phyloP scores from a whole-genome alignment of 2,797 vertebrate species.

The Eremophila alpestris region DNA sequence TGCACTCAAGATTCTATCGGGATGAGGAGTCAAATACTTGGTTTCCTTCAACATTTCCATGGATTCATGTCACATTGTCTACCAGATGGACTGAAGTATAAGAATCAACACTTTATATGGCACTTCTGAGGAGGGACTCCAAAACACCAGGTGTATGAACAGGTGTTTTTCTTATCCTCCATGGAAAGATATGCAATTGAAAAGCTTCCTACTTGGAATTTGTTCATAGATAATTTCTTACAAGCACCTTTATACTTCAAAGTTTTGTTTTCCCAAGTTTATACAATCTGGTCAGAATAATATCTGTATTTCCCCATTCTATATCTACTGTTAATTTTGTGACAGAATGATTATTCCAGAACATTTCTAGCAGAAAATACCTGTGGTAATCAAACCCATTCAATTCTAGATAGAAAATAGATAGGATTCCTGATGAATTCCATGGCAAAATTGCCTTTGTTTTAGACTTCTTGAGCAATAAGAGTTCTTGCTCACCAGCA shows the following conservation, averaged over 20 bases:
- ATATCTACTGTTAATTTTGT: background rate
- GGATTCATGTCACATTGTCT: background rate
- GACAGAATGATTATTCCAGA: background rate
- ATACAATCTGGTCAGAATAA: background rate
- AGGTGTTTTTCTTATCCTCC: background rate
- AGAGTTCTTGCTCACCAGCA: background rate
- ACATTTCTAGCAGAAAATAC: background rate
- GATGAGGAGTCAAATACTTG: background rate
- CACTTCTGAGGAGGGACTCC: background rate
- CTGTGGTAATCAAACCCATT: background rate
- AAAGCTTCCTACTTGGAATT: background rate
- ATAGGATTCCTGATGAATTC: background rate
- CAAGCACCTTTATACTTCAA: background rate
- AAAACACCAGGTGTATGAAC: background rate
- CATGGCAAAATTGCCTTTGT: background rate
- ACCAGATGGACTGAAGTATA: background rate
- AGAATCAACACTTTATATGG: background rate
- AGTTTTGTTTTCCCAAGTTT: background rate
- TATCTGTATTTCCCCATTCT: accelerated
- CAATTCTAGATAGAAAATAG: background rate
- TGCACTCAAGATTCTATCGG: background rate
- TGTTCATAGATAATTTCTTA: background rate
- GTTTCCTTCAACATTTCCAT: background rate
- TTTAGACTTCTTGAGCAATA: background rate
- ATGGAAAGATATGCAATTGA: background rate